These are phyloP conservation scores for Meandrusa payeni DNA, from an alignment of 2,888 invertebrate genomes.

Conservation along the genomic window DNA sequence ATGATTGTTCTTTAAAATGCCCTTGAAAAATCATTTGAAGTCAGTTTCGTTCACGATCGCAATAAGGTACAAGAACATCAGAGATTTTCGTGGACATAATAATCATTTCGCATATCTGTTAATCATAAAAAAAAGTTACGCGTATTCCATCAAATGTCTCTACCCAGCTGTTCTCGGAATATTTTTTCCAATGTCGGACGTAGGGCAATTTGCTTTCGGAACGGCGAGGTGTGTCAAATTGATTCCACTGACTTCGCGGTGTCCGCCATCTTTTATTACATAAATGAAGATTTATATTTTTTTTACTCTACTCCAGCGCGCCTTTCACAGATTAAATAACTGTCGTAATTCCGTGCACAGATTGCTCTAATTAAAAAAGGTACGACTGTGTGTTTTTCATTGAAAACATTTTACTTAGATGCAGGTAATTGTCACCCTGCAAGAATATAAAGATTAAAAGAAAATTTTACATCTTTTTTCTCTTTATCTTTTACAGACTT, in stretches of 20 bases:
- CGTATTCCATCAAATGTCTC: constrained; percentile 20
- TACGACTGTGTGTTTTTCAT: too few species aligned
- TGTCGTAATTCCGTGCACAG: constrained; percentile 9
- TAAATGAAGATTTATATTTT: constrained; percentile 32
- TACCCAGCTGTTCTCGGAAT: constrained; percentile 26
- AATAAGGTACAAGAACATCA: too few species aligned
- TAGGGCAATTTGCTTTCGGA: constrained; percentile 36
- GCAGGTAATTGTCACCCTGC: too few species aligned
- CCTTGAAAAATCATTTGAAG: too few species aligned
- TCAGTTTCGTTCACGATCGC: too few species aligned
- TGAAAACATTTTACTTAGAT: too few species aligned
- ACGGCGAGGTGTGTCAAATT: constrained; percentile 46
- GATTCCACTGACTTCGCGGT: constrained; percentile 37
- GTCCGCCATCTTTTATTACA: constrained; percentile 30
- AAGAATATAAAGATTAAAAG: too few species aligned
- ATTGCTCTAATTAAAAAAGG: constrained; percentile 10
- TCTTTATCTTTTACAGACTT: too few species aligned
- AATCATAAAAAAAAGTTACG: constrained; percentile 13
- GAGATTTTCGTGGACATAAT: not conserved
- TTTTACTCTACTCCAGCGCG: constrained; percentile 23
- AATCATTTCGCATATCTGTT: constrained; percentile 7
- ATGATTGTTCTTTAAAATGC: too few species aligned
- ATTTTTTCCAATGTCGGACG: constrained; percentile 26
- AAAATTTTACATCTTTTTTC: too few species aligned
- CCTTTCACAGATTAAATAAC: constrained; percentile 23